phyloP scores from a whole-genome alignment of 2,888 invertebrate genomes.

The Gerris lacustris region DNA sequence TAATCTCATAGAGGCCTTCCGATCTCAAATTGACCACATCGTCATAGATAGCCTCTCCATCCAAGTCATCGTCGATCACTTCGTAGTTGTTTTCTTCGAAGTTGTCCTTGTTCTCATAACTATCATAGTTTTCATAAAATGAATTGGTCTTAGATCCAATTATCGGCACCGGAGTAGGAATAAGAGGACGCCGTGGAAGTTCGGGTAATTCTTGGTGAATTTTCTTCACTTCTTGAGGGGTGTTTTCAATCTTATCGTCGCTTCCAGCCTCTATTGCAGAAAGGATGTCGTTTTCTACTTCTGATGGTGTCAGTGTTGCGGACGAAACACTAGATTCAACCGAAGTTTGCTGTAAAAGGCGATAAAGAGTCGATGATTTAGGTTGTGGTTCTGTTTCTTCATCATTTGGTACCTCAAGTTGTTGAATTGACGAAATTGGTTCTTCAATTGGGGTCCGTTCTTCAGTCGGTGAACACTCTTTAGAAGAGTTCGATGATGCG shows the following conservation, averaged over 20 bases:
- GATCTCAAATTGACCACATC: constrained; percentile 13
- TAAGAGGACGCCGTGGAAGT: not conserved
- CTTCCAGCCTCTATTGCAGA: not conserved
- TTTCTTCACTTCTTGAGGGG: not conserved
- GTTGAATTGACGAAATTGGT: not conserved
- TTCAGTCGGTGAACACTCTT: not conserved
- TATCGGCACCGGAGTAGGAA: not conserved
- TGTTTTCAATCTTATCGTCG: not conserved
- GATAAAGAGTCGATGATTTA: not conserved
- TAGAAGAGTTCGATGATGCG: not conserved
- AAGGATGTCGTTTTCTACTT: constrained; percentile 4
- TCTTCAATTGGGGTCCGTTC: constrained; percentile 5
- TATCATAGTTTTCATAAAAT: constrained; percentile 6
- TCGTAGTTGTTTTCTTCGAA: constrained; percentile 25
- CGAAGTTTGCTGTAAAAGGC: not conserved
- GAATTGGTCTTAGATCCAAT: not conserved
- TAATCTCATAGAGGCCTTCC: constrained; percentile 44
- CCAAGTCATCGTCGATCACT: constrained; percentile 19
- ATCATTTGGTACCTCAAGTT: not conserved
- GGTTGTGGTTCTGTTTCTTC: not conserved
- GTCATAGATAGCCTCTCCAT: constrained; percentile 19
- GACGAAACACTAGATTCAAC: not conserved
- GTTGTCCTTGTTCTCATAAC: constrained; percentile 3
- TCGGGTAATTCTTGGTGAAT: not conserved
- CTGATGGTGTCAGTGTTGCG: not conserved